Percentiles rank a stretch among this genome's conserved stretches.
Conservation (phyloP, 2,113 vertebrate species). For the Muntiacus reevesi region DNA sequence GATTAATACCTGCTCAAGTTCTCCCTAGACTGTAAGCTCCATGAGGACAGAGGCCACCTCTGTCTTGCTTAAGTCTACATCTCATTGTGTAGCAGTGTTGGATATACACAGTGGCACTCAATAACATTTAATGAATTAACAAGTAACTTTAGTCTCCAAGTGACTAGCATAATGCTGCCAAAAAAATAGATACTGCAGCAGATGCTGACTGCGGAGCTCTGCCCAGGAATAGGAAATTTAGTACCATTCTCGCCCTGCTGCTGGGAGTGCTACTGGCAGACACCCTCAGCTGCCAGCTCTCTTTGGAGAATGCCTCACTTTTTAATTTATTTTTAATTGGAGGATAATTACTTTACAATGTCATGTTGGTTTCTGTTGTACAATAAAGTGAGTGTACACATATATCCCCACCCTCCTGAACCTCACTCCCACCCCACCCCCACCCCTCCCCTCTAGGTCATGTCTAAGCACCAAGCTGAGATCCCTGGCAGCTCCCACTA, state of each 20-base stretch:
- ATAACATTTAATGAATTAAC: background rate
- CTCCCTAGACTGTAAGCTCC: background rate
- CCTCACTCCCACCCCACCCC: background rate
- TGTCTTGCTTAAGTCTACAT: background rate
- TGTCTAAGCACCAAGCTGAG: background rate
- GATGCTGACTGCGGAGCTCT: background rate
- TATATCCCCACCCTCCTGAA: background rate
- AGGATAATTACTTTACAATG: background rate
- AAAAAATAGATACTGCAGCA: background rate
- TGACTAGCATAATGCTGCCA: background rate
- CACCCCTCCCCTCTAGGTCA: background rate
- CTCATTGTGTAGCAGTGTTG: background rate
- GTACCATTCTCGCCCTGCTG: no score
- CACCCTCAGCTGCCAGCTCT: background rate
- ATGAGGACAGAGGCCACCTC: background rate
- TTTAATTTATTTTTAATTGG: background rate
- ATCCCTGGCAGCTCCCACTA: background rate
- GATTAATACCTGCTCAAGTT: background rate
- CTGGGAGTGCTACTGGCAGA: background rate
- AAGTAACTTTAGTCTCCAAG: background rate
- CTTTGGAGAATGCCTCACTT: background rate
- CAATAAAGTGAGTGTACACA: background rate
- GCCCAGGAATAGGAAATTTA: background rate
- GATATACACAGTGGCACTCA: background rate
- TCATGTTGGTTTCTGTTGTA: background rate